These are phyloP conservation scores for Spisula subtruncata DNA, from an alignment of 2,888 invertebrate species.

Conservation along the genomic window DNA sequence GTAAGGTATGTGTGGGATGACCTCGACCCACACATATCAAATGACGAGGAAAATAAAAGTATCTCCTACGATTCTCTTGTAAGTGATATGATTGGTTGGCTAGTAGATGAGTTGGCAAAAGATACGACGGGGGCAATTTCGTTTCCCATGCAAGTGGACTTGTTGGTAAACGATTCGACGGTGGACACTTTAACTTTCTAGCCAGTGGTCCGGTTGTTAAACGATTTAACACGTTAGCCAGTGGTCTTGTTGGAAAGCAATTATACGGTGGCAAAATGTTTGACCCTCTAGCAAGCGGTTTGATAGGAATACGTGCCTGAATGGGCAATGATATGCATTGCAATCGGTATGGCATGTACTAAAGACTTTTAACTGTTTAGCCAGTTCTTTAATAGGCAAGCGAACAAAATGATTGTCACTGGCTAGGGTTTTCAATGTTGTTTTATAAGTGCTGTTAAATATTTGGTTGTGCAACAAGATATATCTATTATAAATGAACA, in stretches of 20 bases:
- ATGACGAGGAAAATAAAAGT: too few relatives aligned
- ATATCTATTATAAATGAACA: slow-evolving; percentile 6
- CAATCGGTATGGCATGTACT: neutral
- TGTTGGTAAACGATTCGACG: slow-evolving; percentile 36
- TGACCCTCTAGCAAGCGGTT: slow-evolving; percentile 38
- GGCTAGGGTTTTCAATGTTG: neutral
- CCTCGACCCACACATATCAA: too few relatives aligned
- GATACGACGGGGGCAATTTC: slow-evolving; percentile 14
- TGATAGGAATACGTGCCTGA: slow-evolving; percentile 23
- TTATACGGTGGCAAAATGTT: slow-evolving; percentile 8
- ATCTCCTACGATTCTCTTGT: too few relatives aligned
- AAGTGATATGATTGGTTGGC: slow-evolving; percentile 39
- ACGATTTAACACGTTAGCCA: slow-evolving; percentile 34
- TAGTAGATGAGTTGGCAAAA: slow-evolving; percentile 30
- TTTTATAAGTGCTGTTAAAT: slow-evolving; percentile 12
- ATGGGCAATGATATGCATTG: neutral
- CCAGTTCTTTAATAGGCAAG: slow-evolving; percentile 44
- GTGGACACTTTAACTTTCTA: slow-evolving; percentile 26
- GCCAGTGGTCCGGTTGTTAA: slow-evolving; percentile 44
- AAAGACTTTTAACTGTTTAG: slow-evolving; percentile 41
- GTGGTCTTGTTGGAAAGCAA: slow-evolving; percentile 29
- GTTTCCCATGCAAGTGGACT: slow-evolving; percentile 38
- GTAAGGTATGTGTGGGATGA: too few relatives aligned
- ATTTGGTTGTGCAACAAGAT: slow-evolving; percentile 19
- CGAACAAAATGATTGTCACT: slow-evolving; percentile 24